Evolutionary conservation across 2,888 invertebrate species (phyloP), one percentile per base, ranked within the genome.

Genomic region (Blastobasis lacticolella): DNA sequence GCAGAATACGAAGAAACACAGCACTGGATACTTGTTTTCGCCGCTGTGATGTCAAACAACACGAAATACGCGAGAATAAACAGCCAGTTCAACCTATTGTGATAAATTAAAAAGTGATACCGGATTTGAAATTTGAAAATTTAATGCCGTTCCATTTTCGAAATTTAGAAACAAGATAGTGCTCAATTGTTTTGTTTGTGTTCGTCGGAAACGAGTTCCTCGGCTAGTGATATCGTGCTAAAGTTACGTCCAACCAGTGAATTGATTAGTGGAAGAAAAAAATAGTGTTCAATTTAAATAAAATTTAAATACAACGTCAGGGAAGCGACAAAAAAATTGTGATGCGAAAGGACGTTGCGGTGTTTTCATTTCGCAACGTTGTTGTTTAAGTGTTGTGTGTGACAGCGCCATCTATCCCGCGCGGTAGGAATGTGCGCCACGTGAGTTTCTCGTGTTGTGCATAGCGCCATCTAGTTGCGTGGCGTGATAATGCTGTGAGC

Each of bases 381-480:
- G 46, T 46, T 41, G 23, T 45, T 8, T 37, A 50, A 41, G 46
- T 46, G 46, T 54, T 56, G 54, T 53, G 59, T 62, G 59, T 55
- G 23, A 23, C 23, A 23, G 23, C 23, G 23, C 23, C 23, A 23
- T 23, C 23, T 23, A 23, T 23, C 23, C 3, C 23, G 23, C 23
- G 23, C 23, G 23, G 23, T 23, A 23, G 23, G 23, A 23, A 23
- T 23, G 23, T 23, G 23, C 23, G 23, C 23, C 23, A 23, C 23
- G 23, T 23, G 3, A 23, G 1, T 48, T 45, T 54, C 45, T 49
- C 46, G 37, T 49, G 49, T 63, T 62, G 60, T 43, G 53, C 48
- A 52, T 58, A 75, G 59, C 73, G 80, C 78, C 84, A 80, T 81
- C 84, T 85, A 51, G 71, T 63, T 69, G 61, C 55, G 63, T 61